Base-by-base conservation (phyloP, 2,797 vertebrate species). In the Chromis chromis region DNA sequence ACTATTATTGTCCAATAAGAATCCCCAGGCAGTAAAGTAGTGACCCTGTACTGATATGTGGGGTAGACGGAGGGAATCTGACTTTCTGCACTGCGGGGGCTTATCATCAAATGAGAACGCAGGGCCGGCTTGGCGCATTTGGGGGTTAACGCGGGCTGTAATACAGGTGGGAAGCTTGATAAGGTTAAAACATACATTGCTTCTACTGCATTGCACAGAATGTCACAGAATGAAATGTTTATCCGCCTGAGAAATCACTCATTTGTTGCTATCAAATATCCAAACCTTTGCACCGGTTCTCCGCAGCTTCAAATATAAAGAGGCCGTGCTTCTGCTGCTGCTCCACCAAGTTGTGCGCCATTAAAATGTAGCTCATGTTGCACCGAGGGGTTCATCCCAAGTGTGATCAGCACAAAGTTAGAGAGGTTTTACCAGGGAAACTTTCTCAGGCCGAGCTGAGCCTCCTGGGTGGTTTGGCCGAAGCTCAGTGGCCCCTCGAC, bases 1-100 rank as follows among this genome's bases (percentile, higher is more conserved):
- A 81, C 88, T 50, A 89, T 93, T 94, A 93, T 83, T 72, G 87
- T 81, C 87, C 89, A 90, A 90, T 92, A 88, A 92, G 83, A 90
- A 88, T 89, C 85, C 63, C 63, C 68, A 36, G 76, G 79, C 67
- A 65, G 78, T 76, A 70, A 85, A 85, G 87, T 76, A 42, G 61
- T 85, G 85, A 92, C 83, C 89, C 89, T 79, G 65, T 54, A 77
- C 78, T 90, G 85, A 90, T 89, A 66, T 74, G 86, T 80, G 64
- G 63, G 82, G 40, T 70, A 73, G 79, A 79, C 14, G 6, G 56
- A 75, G 57, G 53, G 55, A 61, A 28, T 54, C 39, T 61, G 67
- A 79, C 78, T 73, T 46, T 70, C 14, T 72, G 81, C 71, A 74
- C 70, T 69, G 74, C 44, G 22, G 61, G 46, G 55, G 63, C 65